These are phyloP conservation scores for Glyptemys insculpta DNA, from an alignment of 2,797 vertebrate genomes.

Conservation along the genomic window DNA sequence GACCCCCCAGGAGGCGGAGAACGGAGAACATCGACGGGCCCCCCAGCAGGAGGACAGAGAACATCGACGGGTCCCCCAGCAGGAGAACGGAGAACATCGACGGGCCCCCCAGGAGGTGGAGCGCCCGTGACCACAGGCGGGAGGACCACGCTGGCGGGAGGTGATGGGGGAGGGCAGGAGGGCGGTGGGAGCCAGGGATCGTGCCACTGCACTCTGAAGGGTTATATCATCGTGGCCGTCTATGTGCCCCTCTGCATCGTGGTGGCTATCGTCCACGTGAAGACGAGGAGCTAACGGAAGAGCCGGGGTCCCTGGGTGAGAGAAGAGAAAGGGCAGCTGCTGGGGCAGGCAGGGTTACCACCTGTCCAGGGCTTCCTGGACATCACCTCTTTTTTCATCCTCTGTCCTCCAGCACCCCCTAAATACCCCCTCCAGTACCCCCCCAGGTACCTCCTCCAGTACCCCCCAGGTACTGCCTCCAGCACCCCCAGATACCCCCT, in stretches of 20 bases:
- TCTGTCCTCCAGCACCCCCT: neutral
- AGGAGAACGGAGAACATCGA: too few relatives aligned
- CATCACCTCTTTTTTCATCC: neutral
- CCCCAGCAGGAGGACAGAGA: too few relatives aligned
- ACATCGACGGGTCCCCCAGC: too few relatives aligned
- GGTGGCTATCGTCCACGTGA: rapidly evolving
- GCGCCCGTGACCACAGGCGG: neutral
- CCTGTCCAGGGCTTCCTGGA: too few relatives aligned
- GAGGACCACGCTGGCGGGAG: neutral
- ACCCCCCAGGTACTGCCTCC: too few relatives aligned
- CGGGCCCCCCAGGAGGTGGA: too few relatives aligned
- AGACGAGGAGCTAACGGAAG: neutral
- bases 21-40: too few relatives aligned
- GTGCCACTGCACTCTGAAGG: neutral
- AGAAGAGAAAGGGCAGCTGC: neutral
- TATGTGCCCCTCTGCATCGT: rapidly evolving
- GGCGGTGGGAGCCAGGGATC: rapidly evolving
- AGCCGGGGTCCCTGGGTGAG: neutral
- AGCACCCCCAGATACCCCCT: too few relatives aligned
- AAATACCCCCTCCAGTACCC: too few relatives aligned
- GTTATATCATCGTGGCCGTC: rapidly evolving
- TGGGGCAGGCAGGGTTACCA: neutral
- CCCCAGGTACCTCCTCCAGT: too few relatives aligned
- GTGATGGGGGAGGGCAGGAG: rapidly evolving
- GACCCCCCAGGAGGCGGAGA: too few relatives aligned